Evolutionary conservation across 2,888 invertebrate species (phyloP), one percentile per base, ranked within the genome.

Genomic region (Meta bourneti): DNA sequence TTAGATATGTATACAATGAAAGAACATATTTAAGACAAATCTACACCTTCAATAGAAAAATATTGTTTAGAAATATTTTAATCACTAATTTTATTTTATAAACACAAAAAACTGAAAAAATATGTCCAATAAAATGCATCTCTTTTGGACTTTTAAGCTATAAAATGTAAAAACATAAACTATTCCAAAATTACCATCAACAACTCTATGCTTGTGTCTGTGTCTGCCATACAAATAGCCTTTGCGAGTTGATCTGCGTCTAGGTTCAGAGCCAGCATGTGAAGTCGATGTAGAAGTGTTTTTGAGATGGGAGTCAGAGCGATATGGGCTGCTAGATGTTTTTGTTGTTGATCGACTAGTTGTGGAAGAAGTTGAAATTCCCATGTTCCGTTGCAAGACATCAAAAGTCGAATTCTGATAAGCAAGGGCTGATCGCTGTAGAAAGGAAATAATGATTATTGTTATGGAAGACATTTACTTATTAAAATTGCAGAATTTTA

Each of bases 331-430:
- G 52, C 98, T 98, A 94, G 98, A 97, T 16, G 98, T 98, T 95
- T 98, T 99, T 0, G 93, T 93, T 11, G 98, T 98, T 54, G 98
- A 98, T 93, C 98, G 96, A 0, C 98, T 98, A 0, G 99, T 99
- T 0, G 98, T 99, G 92, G 98, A 98, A 0, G 98, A 98, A 0
- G 98, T 98, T 13, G 98, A 98, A 94, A 99, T 98, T 61, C 98
- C 99, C 93, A 98, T 97, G 94, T 95, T 95, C 6, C 95, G 94
- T 75, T 94, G 94, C 84, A 95, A 92, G 61, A 94, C 94, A 77
- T 95, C 95, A 80, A 94, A 94, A 7, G 95, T 94, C 6, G 95
- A 95, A 94, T 96, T 96, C 92, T 97, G 97, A 94, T 98, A 98
- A 0, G 98, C 97, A 93, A 98, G 95, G 0, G 98, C 97, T 4